Base-by-base conservation (phyloP, 2,113 vertebrate species). In the Onychostruthus taczanowskii region DNA sequence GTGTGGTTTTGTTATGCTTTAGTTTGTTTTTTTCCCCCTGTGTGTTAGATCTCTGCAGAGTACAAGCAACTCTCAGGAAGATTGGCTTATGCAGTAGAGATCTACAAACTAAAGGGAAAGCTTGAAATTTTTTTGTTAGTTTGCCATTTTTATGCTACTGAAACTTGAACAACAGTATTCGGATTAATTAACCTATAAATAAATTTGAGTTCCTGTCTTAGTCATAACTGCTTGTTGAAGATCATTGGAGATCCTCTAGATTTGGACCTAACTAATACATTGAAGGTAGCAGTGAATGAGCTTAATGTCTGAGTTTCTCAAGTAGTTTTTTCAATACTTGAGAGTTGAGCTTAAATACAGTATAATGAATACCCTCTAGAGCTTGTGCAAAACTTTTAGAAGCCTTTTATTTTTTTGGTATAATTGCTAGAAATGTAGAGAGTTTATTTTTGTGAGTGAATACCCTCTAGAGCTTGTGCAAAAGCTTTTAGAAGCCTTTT, bases 11-110 rank as follows among this genome's bases (percentile, higher is more conserved):
- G 10, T 21, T 20, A 2, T 56, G 16, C 13, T 46, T 68, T 15
- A 14, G 4, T 20, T 39, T 22, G 21, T 24, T 23, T 24, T 30
- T 6, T 14, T 16, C 10, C 6, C 2, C 2, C 12, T 17, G 3
- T 28, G 8, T 61, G 7, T 6, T 43, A 18, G 16, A 21, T 10
- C n/a, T 53, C 6, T 31, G 35, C 2, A 30, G 41, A 75, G 10
- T 58, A 67, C 37, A 37, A 33, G 6, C 2, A 44, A 4, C 21
- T 39, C 6, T 15, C n/a, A 30, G 31, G 21, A 83, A 68, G 33
- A 31, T 7, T 35, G n/a, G 6, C 3, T 91, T 62, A 47, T 17
- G 24, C 4, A 16, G 12, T 1, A 56, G 21, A 56, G 9, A 23
- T 20, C 26, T 64, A 11, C 10, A 93, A 47, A 41, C 22, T 55